These are phyloP conservation scores for Serripes groenlandicus DNA, from an alignment of 2,888 invertebrate genomes.

Conservation along the genomic window DNA sequence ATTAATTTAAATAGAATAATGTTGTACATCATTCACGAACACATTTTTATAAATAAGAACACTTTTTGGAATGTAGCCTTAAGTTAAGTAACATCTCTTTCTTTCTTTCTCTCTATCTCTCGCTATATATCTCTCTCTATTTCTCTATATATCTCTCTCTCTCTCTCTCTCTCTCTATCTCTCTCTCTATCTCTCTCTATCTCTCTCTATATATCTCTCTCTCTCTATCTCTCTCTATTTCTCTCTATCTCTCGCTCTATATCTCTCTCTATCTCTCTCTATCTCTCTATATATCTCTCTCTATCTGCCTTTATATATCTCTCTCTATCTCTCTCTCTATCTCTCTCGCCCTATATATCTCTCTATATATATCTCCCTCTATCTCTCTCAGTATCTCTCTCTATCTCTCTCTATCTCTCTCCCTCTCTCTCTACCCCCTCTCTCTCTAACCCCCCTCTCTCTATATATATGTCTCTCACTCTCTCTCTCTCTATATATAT, in stretches of 20 bases:
- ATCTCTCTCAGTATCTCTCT: not conserved
- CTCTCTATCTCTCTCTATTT: too few species aligned
- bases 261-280: not conserved
- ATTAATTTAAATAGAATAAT: not conserved
- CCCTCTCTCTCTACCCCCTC: too few species aligned
- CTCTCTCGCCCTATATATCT: too few species aligned
- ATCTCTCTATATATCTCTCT: not conserved
- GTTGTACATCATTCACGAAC: conserved; percentile 3
- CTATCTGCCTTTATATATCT: not conserved
- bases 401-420: not conserved
- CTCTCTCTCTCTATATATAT: not conserved
- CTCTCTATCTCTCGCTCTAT: not conserved
- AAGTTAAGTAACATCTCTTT: too few species aligned
- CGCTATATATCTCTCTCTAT: too few species aligned
- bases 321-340: too few species aligned
- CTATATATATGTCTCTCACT: not conserved
- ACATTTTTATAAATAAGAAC: not conserved
- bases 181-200: not conserved
- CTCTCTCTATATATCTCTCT: too few species aligned
- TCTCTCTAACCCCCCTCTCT: not conserved
- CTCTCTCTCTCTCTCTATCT: too few species aligned
- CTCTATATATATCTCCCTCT: too few species aligned
- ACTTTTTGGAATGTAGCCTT: conserved; percentile 4
- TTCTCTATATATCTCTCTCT: too few species aligned
- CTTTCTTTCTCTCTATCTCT: too few species aligned